Evolutionary conservation across 2,797 vertebrate species (phyloP).

Genomic region (Percopsis omiscomaycus): DNA sequence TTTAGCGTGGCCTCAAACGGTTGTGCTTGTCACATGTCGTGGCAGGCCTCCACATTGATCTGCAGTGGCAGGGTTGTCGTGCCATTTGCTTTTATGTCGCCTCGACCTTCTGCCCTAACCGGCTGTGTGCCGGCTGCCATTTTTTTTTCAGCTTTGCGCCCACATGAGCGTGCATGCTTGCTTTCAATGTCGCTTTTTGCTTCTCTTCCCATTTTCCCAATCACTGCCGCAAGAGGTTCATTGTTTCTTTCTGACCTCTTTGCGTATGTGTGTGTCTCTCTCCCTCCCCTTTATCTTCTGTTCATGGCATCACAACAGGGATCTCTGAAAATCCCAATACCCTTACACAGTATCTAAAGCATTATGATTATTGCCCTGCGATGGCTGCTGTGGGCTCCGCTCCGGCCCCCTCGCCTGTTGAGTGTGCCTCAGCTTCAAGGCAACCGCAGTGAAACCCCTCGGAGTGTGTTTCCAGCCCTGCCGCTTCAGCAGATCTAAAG

Average conservation of each 20-base stretch:
- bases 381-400: conserved; percentile 15
- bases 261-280: conserved; percentile 6
- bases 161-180: too few species aligned
- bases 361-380: conserved; percentile 24
- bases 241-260: conserved; percentile 47
- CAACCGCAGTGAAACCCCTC: conserved; percentile 32
- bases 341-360: conserved; percentile 41
- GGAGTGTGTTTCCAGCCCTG: conserved; percentile 42
- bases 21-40: conserved; percentile 75
- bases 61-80: conserved; percentile 46
- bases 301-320: conserved; percentile 29
- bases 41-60: conserved; percentile 55
- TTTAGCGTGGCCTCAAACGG: conserved; percentile 66
- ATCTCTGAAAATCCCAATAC: conserved; percentile 41
- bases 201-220: conserved; percentile 38
- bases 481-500: conserved; percentile 56
- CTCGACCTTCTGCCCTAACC: not conserved
- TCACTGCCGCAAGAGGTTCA: conserved; percentile 52
- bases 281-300: not conserved
- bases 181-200: not conserved
- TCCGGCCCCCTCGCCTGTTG: conserved; percentile 32
- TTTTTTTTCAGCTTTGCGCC: not conserved
- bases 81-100: not conserved
- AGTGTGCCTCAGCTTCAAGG: conserved; percentile 27
- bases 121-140: not conserved